Evolutionary conservation across 2,113 vertebrate species (phyloP).

Genomic region (Hoplias malabaricus): DNA sequence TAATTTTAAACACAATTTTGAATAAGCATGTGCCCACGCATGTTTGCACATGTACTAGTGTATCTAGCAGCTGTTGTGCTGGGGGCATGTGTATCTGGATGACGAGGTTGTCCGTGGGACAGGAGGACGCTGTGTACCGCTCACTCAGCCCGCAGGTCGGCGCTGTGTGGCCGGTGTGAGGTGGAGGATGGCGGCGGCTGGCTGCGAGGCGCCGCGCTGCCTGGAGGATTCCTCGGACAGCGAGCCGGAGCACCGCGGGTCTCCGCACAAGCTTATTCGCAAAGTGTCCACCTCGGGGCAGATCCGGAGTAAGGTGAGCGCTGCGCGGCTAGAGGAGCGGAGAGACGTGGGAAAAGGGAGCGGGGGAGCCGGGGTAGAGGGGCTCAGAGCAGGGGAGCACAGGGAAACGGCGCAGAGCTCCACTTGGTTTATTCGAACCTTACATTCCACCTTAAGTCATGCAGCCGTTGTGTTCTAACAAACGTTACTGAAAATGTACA

Average conservation of each 20-base stretch:
- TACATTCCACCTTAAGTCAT: no score
- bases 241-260: constrained; percentile 89
- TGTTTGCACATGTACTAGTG: no score
- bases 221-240: constrained; percentile 91
- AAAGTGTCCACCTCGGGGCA: constrained; percentile 95
- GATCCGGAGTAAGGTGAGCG: constrained; percentile 90
- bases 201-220: constrained; percentile 71
- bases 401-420: no score
- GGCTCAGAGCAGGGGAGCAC: background rate
- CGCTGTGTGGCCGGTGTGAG: constrained; percentile 43
- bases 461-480: no score
- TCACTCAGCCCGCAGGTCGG: constrained; percentile 42
- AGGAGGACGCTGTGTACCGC: background rate
- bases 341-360: background rate
- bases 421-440: no score
- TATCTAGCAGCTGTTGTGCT: no score
- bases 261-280: constrained; percentile 91
- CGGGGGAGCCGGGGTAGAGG: background rate
- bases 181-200: constrained; percentile 76
- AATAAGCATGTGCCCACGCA: no score
- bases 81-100: constrained; percentile 3
- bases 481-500: no score
- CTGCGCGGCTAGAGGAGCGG: background rate
- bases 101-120: no score
- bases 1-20: no score